A percentile compares a stretch with the other conserved stretches of the same genome.
Conservation (phyloP, 2,888 invertebrate species). For the Idaea biselata region DNA sequence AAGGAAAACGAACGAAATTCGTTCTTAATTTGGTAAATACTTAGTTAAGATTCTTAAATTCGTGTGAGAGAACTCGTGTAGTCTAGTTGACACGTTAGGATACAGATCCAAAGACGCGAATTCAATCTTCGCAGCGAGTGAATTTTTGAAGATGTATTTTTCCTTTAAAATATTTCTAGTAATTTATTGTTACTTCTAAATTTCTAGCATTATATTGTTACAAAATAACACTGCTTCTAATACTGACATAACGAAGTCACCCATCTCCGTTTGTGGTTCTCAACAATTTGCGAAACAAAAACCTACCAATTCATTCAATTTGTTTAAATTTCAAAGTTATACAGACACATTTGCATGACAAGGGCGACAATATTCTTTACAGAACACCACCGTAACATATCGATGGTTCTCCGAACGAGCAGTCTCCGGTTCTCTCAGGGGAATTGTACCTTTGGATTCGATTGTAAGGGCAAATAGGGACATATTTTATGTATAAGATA, state of each 20-base stretch:
- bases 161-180: too few relatives aligned
- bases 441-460: conserved; percentile 38
- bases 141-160: too few relatives aligned
- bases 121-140: too few relatives aligned
- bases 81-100: too few relatives aligned
- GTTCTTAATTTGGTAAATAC: too few relatives aligned
- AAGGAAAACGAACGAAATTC: too few relatives aligned
- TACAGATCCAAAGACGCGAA: too few relatives aligned
- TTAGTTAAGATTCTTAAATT: too few relatives aligned
- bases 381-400: conserved; percentile 41
- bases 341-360: background rate
- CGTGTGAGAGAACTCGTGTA: too few relatives aligned
- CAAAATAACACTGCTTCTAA: background rate
- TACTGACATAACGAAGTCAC: background rate
- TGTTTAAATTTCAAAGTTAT: conserved; percentile 1
- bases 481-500: background rate
- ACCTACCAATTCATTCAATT: background rate
- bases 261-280: background rate
- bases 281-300: background rate
- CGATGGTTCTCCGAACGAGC: conserved; percentile 18
- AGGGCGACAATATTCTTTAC: conserved; percentile 13
- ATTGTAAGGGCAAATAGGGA: conserved; percentile 17
- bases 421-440: conserved; percentile 29
- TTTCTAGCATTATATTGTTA: background rate
- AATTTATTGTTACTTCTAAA: background rate